Evolutionary conservation across 1,140 invertebrate species (phyloP).

Genomic region (Drosophila watanabei): DNA sequence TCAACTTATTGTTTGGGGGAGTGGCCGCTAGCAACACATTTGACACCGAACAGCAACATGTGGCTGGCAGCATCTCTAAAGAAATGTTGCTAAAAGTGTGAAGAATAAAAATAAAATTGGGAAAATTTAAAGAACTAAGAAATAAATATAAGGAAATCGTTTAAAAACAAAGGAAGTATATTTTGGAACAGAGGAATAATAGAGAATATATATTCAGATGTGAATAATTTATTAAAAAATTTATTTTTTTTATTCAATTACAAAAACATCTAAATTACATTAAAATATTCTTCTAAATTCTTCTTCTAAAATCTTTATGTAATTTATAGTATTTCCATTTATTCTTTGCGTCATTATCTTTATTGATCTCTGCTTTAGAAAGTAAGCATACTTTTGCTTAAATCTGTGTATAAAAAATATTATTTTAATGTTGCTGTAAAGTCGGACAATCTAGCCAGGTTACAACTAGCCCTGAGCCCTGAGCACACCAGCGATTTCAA

Average conservation of each 20-base stretch:
- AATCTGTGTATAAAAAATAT: background rate
- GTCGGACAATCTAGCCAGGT: conserved; percentile 4
- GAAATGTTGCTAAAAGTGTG: too few species aligned
- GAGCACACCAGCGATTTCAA: conserved; percentile 28
- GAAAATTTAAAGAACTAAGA: too few species aligned
- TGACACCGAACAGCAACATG: conserved; percentile 37
- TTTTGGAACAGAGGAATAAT: too few species aligned
- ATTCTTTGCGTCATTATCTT: background rate
- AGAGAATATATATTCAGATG: too few species aligned
- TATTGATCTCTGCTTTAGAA: conserved; percentile 4
- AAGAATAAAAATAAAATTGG: background rate
- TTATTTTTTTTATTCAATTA: too few species aligned
- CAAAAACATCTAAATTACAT: too few species aligned
- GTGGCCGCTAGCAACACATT: conserved; percentile 36
- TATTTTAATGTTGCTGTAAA: conserved; percentile 4
- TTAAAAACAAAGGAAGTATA: background rate
- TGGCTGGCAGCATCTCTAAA: background rate
- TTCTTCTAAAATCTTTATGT: background rate
- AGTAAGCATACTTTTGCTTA: background rate
- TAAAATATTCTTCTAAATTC: too few species aligned
- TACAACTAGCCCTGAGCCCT: conserved; percentile 27
- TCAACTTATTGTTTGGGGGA: conserved; percentile 9
- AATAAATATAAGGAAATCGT: too few species aligned
- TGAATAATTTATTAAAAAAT: too few species aligned
- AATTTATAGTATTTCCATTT: background rate